Base-by-base conservation (phyloP, 2,113 vertebrate genomes). In the Arizona elegans region DNA sequence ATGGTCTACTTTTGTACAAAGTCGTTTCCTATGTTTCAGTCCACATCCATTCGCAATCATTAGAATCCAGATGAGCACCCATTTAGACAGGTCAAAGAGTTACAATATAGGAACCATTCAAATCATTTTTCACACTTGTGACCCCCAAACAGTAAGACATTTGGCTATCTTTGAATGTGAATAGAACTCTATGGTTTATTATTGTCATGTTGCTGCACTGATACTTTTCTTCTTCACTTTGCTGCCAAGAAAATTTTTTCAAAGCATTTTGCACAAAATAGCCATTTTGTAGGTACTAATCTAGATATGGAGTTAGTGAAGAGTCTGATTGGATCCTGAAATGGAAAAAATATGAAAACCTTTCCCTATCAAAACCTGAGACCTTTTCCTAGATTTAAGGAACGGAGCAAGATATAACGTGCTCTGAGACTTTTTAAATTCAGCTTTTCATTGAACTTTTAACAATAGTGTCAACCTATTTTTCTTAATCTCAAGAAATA, bases 391-490 rank as follows among this genome's bases (percentile, higher is more conserved):
- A 89, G 15, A 56, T 81, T 19, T 55, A 33, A n/a, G 47, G 23
- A 55, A 70, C 29, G 19, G 43, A 62, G 9, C 8, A 55, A 94
- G 55, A 93, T 52, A 59, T 19, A 93, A 2, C 85, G 21, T 12
- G 17, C 2, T 87, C 23, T 0, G 43, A 90, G 81, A 94, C 91
- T 90, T 87, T 95, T 90, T 87, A 0, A 0, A 26, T 89, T 33
- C 53, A 87, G 59, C 91, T 94, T 95, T 92, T 23, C 54, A 56
- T 19, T 93, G 87, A 17, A 50, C 87, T 93, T 95, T 95, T 94
- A 94, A 94, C 96, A 95, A 94, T 62, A 86, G 29, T 92, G 92
- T 92, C 91, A 95, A 9, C 55, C 26, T 92, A 92, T 93, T 94
- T 96, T 96, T 93, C 90, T 93, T 94, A 92, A 94, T 93, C 65